Conservation (phyloP, 2,888 invertebrate species). For the Ashinkailepas kermadecensis region DNA sequence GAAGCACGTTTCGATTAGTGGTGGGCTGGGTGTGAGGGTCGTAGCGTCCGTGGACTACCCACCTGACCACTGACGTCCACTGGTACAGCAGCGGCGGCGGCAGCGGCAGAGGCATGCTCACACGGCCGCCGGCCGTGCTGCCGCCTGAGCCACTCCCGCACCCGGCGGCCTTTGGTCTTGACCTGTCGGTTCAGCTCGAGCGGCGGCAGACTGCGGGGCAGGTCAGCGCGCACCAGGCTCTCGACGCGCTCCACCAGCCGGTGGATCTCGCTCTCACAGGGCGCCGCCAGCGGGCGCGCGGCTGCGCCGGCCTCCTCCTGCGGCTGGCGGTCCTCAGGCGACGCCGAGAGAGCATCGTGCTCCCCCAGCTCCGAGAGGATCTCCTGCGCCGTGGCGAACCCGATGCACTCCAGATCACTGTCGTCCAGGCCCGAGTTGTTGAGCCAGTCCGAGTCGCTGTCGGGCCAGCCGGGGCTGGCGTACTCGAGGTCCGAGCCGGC, state of each 20-base stretch:
- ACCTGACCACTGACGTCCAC: slow-evolving; percentile 11
- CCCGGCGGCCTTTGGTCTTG: slow-evolving; percentile 27
- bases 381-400: slow-evolving; percentile 29
- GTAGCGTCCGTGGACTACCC: neutral
- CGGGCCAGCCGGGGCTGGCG: slow-evolving; percentile 26
- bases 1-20: no score
- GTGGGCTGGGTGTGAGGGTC: no score
- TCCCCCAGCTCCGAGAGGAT: slow-evolving; percentile 19
- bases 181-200: slow-evolving; percentile 14
- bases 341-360: neutral
- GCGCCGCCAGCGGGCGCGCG: slow-evolving; percentile 6
- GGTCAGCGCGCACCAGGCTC: slow-evolving; percentile 55
- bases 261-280: slow-evolving; percentile 55
- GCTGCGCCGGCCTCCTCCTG: slow-evolving; percentile 23
- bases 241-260: slow-evolving; percentile 72
- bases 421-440: slow-evolving; percentile 31
- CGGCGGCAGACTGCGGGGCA: slow-evolving; percentile 6
- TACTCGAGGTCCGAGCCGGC: slow-evolving; percentile 27
- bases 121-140: slow-evolving; percentile 29
- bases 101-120: slow-evolving; percentile 26
- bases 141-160: slow-evolving; percentile 29
- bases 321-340: slow-evolving; percentile 4
- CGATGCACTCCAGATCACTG: slow-evolving; percentile 29
- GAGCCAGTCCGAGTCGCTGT: slow-evolving; percentile 15
- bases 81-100: slow-evolving; percentile 22